Conservation (phyloP, 2,113 vertebrate genomes). For the Onychostruthus taczanowskii region DNA sequence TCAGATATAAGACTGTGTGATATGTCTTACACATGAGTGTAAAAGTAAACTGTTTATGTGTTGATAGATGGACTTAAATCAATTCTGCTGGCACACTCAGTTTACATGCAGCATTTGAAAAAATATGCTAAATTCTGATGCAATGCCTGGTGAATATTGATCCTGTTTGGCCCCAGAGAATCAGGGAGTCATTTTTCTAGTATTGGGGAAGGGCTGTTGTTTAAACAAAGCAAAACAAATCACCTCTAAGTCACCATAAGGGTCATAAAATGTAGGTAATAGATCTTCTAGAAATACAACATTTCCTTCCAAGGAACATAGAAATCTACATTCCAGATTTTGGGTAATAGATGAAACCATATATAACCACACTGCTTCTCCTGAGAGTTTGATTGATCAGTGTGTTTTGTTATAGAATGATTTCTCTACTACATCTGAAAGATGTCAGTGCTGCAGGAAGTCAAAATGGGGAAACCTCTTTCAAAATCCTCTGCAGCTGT, state of each 20-base stretch:
- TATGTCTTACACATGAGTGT: neutral
- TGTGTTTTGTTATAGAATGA: neutral
- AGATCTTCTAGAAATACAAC: neutral
- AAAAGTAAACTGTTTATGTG: neutral
- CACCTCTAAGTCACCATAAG: neutral
- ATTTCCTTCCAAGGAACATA: neutral
- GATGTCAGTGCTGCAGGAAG: neutral
- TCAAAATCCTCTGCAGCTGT: neutral
- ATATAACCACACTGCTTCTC: neutral
- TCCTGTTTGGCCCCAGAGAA: neutral
- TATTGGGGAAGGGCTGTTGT: fast-evolving
- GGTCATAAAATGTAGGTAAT: neutral
- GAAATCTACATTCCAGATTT: neutral
- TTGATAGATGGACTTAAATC: neutral
- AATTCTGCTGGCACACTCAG: neutral
- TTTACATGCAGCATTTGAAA: neutral
- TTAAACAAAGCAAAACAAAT: neutral
- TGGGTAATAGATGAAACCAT: neutral
- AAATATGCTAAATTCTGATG: neutral
- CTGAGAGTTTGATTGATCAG: neutral
- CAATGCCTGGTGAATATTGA: neutral
- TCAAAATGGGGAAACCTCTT: neutral
- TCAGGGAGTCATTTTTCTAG: neutral
- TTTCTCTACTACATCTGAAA: neutral
- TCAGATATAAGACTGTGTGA: neutral